Conservation (phyloP, 2,888 invertebrate species). For the Dermolepida albohirtum region DNA sequence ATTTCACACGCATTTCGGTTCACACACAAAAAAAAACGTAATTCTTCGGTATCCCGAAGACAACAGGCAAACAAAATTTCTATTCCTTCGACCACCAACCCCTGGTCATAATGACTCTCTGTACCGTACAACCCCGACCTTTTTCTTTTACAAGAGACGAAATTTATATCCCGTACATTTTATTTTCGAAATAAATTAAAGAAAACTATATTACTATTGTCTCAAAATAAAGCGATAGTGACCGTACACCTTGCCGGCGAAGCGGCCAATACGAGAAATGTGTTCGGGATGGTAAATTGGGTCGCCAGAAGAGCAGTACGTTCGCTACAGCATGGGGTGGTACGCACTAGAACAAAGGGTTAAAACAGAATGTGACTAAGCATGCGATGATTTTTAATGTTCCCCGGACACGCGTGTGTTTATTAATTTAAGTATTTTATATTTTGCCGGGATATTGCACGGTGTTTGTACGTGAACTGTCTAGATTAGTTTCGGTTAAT, state of each 20-base stretch:
- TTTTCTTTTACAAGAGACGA: slow-evolving; percentile 38
- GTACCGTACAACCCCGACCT: no score
- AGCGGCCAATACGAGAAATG: not conserved
- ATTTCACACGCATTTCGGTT: no score
- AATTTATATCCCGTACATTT: slow-evolving; percentile 53
- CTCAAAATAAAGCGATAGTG: slow-evolving; percentile 53
- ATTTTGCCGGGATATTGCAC: slow-evolving; percentile 44
- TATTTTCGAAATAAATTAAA: slow-evolving; percentile 59
- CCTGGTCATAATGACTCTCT: not conserved
- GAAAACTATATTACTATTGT: slow-evolving; percentile 58
- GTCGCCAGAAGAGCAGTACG: slow-evolving; percentile 35
- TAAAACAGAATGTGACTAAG: slow-evolving; percentile 57
- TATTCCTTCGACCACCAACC: no score
- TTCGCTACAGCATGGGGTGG: not conserved
- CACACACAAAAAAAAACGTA: slow-evolving; percentile 2
- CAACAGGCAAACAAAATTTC: not conserved
- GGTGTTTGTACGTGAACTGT: no score
- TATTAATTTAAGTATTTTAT: slow-evolving; percentile 57
- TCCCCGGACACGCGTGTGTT: slow-evolving; percentile 63
- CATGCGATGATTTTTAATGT: slow-evolving; percentile 64
- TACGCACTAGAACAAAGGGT: slow-evolving; percentile 48
- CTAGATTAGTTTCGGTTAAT: no score
- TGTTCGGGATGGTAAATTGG: not conserved
- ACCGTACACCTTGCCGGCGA: slow-evolving; percentile 19
- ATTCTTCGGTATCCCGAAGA: slow-evolving; percentile 25